A percentile compares a stretch with the other conserved stretches of the same genome.
phyloP scores from a whole-genome alignment of 2,888 invertebrate genomes.

The Suillia variegata region DNA sequence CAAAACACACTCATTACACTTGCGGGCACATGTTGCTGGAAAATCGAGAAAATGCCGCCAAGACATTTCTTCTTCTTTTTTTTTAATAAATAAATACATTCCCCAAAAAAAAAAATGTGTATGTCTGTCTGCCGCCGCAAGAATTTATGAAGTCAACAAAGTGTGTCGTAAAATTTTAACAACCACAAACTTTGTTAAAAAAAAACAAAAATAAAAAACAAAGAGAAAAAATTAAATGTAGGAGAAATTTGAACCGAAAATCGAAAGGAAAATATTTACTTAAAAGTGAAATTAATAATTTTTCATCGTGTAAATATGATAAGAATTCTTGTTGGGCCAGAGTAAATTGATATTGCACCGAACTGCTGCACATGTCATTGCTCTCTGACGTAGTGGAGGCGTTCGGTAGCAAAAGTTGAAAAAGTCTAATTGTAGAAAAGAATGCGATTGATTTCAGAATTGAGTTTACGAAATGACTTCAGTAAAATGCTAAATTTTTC shows the following conservation, averaged over 20 bases:
- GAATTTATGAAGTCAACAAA: neutral
- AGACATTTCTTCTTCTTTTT: no score
- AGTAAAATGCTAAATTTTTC: no score
- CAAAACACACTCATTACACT: neutral
- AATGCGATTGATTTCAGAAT: no score
- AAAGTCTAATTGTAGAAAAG: no score
- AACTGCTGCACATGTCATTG: no score
- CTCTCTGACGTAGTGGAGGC: no score
- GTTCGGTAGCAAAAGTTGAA: no score
- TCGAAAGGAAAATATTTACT: neutral
- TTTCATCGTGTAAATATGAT: constrained; percentile 4
- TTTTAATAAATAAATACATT: constrained; percentile 1
- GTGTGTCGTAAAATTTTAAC: neutral
- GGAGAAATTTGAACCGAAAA: neutral
- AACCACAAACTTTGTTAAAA: no score
- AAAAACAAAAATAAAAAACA: no score
- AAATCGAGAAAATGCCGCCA: neutral
- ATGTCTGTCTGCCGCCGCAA: no score
- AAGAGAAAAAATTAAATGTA: neutral
- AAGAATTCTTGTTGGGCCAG: neutral
- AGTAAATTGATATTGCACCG: neutral
- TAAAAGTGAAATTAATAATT: constrained; percentile 5
- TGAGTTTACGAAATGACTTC: no score
- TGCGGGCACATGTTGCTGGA: neutral
- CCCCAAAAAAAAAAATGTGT: neutral